Conservation (phyloP, 2,888 invertebrate genomes). For the Drosophila stalkeri region DNA sequence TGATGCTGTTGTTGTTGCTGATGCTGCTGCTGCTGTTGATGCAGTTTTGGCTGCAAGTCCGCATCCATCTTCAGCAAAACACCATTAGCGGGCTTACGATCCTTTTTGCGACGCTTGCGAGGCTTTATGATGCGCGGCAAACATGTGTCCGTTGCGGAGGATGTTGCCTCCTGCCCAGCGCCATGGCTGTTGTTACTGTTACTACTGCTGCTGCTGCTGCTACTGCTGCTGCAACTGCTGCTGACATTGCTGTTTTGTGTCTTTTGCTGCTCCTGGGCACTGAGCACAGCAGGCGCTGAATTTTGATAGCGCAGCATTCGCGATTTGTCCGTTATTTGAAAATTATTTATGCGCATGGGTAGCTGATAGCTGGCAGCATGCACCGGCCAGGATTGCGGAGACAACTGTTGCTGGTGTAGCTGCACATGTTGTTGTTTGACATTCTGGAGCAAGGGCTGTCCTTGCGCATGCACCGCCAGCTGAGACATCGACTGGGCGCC, state of each 20-base stretch:
- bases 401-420: slow-evolving; percentile 85
- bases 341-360: slow-evolving; percentile 39
- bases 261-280: slow-evolving; percentile 50
- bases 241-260: slow-evolving; percentile 20
- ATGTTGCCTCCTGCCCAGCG: slow-evolving; percentile 19
- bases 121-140: slow-evolving; percentile 95
- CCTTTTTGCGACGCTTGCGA: slow-evolving; percentile 95
- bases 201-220: slow-evolving; percentile 1
- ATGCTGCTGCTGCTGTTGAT: slow-evolving; percentile 22
- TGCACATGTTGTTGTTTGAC: slow-evolving; percentile 54
- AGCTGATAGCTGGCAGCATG: slow-evolving; percentile 46
- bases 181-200: slow-evolving; percentile 14
- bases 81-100: slow-evolving; percentile 90
- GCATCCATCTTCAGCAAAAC: slow-evolving; percentile 73
- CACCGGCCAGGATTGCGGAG: slow-evolving; percentile 48
- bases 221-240: slow-evolving; percentile 15
- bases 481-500: slow-evolving; percentile 87
- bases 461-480: slow-evolving; percentile 93
- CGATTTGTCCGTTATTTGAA: slow-evolving; percentile 61
- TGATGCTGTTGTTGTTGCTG: neutral
- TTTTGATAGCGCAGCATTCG: slow-evolving; percentile 80
- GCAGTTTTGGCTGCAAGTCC: slow-evolving; percentile 61
- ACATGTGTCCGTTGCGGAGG: slow-evolving; percentile 88
- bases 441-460: slow-evolving; percentile 90
- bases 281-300: slow-evolving; percentile 75